Conservation (phyloP, 2,888 invertebrate genomes). For the Sarcophaga rosellei region DNA sequence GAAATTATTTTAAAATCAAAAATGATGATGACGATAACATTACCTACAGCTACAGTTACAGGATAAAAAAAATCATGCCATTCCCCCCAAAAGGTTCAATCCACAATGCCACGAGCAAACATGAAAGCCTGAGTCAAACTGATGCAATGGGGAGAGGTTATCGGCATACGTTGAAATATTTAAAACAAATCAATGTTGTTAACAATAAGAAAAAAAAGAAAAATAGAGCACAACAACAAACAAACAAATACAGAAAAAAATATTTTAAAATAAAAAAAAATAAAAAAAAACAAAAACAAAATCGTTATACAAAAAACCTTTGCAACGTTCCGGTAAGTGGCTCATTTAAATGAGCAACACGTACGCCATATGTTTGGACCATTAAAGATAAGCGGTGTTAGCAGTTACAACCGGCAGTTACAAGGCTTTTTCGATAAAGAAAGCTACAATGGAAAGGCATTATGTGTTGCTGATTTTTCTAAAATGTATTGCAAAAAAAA, state of each 20-base stretch:
- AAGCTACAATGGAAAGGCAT: neutral
- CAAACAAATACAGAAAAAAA: conserved; percentile 9
- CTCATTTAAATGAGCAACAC: conserved; percentile 72
- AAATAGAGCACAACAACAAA: neutral
- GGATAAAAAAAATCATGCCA: conserved; percentile 39
- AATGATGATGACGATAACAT: conserved; percentile 64
- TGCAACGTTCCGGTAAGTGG: conserved; percentile 61
- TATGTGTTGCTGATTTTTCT: neutral
- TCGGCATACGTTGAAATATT: conserved; percentile 35
- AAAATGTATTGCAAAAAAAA: conserved; percentile 11
- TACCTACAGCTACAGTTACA: conserved; percentile 54
- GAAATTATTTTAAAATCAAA: conserved; percentile 69
- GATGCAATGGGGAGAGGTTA: neutral
- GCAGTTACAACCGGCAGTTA: neutral
- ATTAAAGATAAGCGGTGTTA: conserved; percentile 67
- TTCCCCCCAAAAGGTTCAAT: conserved; percentile 42
- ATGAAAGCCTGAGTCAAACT: neutral
- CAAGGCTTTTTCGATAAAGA: conserved; percentile 4
- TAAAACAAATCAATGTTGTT: conserved; percentile 58
- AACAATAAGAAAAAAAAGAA: conserved; percentile 8
- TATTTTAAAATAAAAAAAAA: conserved; percentile 41
- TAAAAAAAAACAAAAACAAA: conserved; percentile 31
- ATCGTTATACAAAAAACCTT: no score
- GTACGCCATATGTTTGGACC: conserved; percentile 70
- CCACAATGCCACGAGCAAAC: neutral